Base-by-base conservation (phyloP, 2,797 vertebrate species). In the Botia almorhae region DNA sequence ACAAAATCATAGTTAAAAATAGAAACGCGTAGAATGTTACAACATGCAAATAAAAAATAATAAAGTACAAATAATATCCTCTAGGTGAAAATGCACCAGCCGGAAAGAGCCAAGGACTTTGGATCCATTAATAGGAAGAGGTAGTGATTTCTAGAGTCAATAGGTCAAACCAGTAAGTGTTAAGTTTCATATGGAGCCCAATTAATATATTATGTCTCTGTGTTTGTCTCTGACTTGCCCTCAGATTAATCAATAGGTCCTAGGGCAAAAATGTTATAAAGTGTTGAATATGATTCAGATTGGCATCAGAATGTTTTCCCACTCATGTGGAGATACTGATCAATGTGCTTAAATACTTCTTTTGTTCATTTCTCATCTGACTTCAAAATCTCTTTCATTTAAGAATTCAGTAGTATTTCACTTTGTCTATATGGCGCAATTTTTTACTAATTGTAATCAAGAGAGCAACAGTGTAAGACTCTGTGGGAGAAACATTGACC, bases 141-240 rank as follows among this genome's bases (percentile, higher is more conserved):
- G 48, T 63, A 46, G 29, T 51, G 23, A 72, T 63, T 36, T 73
- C 64, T 56, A 53, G 48, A 78, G 65, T 81, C 83, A 83, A 77
- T 84, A 67, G 80, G 85, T 84, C 76, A 86, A 16, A 77, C 36
- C 53, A n/a, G 33, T 63, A 36, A 76, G 81, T 21, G 69, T 50
- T 29, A 26, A 33, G 48, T 79, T 81, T 74, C 65, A 53, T 80
- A 50, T 74, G 56, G 60, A 75, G 77, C 51, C 67, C 79, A 68
- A 76, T 82, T 76, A 73, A 33, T 71, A 29, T 65, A 48, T 46
- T 67, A 64, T 71, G 80, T 68, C 61, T 77, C 43, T 0, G 55
- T 79, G 61, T 80, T 70, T 64, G 55, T 55, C 67, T 29, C 53
- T 82, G 53, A 67, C 60, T 68, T 79, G 76, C 39, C 33, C 55